Evolutionary conservation across 2,113 vertebrate genomes (phyloP).

Genomic region (Tetraodon nigroviridis): DNA sequence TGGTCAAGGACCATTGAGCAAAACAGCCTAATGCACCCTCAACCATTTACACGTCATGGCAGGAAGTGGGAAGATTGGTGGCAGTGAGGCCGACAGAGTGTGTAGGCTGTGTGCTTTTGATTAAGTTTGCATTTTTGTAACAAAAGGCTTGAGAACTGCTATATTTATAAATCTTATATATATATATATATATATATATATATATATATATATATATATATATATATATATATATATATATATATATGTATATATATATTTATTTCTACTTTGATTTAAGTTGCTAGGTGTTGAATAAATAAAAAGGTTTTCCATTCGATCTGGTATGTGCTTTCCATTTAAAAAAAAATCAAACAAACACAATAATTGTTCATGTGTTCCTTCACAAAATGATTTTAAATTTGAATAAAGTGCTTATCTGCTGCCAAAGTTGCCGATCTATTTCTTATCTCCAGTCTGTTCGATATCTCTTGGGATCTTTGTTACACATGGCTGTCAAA

Average conservation of each 20-base stretch:
- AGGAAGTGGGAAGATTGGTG: conserved; percentile 60
- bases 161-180: too few species aligned
- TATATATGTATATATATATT: too few species aligned
- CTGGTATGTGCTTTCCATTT: too few species aligned
- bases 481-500: conserved; percentile 54
- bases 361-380: not conserved
- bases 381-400: not conserved
- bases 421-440: conserved; percentile 23
- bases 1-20: conserved; percentile 77
- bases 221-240: too few species aligned
- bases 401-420: conserved; percentile 19
- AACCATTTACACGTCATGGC: conserved; percentile 64
- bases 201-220: too few species aligned
- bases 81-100: conserved; percentile 32
- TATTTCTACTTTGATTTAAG: too few species aligned
- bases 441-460: conserved; percentile 45
- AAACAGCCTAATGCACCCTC: conserved; percentile 70
- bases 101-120: conserved; percentile 38
- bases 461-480: conserved; percentile 44
- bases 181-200: too few species aligned
- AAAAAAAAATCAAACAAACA: too few species aligned
- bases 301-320: too few species aligned
- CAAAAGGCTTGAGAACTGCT: not conserved
- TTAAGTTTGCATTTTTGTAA: conserved; percentile 3
- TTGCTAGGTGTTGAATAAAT: too few species aligned